Base-by-base conservation (phyloP, 1,140 invertebrate species). In the Eciton burchellii region DNA sequence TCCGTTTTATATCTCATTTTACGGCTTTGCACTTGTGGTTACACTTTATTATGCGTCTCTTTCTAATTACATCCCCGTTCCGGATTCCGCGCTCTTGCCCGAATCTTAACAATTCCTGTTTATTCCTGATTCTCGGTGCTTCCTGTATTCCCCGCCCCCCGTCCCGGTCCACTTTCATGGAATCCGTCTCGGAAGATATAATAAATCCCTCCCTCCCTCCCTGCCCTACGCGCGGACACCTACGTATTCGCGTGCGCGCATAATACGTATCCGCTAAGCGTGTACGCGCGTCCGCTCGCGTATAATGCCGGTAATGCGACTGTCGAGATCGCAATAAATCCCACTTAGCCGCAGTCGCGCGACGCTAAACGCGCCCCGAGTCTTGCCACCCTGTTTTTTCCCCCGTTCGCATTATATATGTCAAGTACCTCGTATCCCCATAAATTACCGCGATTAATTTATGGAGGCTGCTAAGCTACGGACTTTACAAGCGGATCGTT, bases 271-370 rank as follows among this genome's bases (percentile, higher is more conserved):
- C 70, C 47, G 45, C 41, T 52, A 45, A 29, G 35, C 70, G 19
- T 11, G 16, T 52, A 54, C 68, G 24, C 65, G 52, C 62, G 29
- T 82, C 47, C 26, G 70, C 3, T 24, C 21, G 72, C 43, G 73
- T 59, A 87, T 63, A 87, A 87, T 77, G 66, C 74, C 68, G 73
- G 59, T 73, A 70, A 77, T 86, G 72, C 85, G 70, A 59, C 81
- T 88, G 86, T 88, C 87, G 86, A 81, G 82, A 82, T 72, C 52
- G 87, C 52, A 77, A 88, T 88, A 88, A 88, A 88, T 88, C 86
- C 84, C 87, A 88, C 84, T 88, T 88, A 88, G 71, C 73, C 81
- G 83, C 72, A 35, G 35, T 88, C 79, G 77, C 76, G 73, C 76
- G 82, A 70, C 65, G 54, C 56, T 77, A 76, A 60, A 84, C 84